These are phyloP conservation scores for Lateolabrax maculatus DNA, from an alignment of 2,797 vertebrate species.

Conservation along the genomic window DNA sequence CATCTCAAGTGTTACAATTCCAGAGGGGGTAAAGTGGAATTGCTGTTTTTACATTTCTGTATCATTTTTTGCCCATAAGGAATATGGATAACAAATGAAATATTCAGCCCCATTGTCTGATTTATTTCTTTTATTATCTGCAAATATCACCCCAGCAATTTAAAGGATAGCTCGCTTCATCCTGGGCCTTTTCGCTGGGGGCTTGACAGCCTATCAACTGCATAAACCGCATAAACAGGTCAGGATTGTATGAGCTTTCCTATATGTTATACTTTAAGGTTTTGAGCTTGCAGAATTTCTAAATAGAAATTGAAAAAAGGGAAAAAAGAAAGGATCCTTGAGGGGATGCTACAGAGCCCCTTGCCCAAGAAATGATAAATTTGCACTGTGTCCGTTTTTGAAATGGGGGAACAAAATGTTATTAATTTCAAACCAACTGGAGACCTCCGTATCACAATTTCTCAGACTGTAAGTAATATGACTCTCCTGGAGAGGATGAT, in stretches of 20 bases:
- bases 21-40: slow-evolving; percentile 87
- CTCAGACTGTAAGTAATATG: slow-evolving; percentile 85
- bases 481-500: slow-evolving; percentile 72
- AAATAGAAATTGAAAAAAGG: slow-evolving; percentile 81
- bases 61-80: slow-evolving; percentile 91
- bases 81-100: slow-evolving; percentile 95
- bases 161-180: slow-evolving; percentile 88
- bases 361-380: slow-evolving; percentile 85
- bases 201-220: slow-evolving; percentile 90
- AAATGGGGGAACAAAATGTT: slow-evolving; percentile 85
- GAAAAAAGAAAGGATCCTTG: slow-evolving; percentile 71
- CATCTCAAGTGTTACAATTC: slow-evolving; percentile 86
- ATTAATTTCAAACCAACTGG: slow-evolving; percentile 87
- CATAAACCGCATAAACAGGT: slow-evolving; percentile 86
- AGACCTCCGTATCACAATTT: slow-evolving; percentile 81
- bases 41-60: slow-evolving; percentile 91
- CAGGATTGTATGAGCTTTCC: slow-evolving; percentile 84
- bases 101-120: slow-evolving; percentile 92
- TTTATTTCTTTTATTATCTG: slow-evolving; percentile 92
- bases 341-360: slow-evolving; percentile 79
- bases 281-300: slow-evolving; percentile 82
- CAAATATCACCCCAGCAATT: slow-evolving; percentile 89
- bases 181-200: slow-evolving; percentile 84
- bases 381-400: slow-evolving; percentile 80
- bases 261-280: slow-evolving; percentile 87